A percentile compares a stretch with the other conserved stretches of the same genome.
phyloP scores from a whole-genome alignment of 2,113 vertebrate genomes.

The Rynchops niger region DNA sequence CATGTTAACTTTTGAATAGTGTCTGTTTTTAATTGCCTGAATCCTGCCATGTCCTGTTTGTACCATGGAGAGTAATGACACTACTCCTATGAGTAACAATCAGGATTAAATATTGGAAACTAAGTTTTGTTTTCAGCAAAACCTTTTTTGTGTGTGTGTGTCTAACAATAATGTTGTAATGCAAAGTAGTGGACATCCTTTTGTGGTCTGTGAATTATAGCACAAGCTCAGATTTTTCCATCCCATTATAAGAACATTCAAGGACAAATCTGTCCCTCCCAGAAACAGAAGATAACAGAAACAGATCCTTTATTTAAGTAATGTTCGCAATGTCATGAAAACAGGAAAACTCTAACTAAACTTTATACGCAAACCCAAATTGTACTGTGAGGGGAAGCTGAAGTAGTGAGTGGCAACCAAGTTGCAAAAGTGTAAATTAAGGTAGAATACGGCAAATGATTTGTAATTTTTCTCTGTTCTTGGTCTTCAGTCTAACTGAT shows the following conservation, averaged over 20 bases:
- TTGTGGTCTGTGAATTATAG: neutral
- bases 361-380: neutral
- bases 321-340: neutral
- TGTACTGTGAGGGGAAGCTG: neutral
- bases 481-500: neutral
- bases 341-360: neutral
- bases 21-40: constrained; percentile 11
- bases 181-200: neutral
- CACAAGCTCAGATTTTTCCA: neutral
- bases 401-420: neutral
- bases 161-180: neutral
- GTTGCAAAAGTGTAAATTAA: neutral
- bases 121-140: neutral
- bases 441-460: neutral
- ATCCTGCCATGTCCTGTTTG: neutral
- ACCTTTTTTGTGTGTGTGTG: neutral
- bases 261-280: neutral
- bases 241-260: neutral
- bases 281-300: neutral
- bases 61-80: neutral
- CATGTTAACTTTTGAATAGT: constrained; percentile 1
- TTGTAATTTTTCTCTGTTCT: neutral
- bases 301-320: neutral
- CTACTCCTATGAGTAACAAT: neutral
- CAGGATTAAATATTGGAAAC: neutral